phyloP scores from a whole-genome alignment of 1,140 invertebrate species.

The Pissodes strobi region DNA sequence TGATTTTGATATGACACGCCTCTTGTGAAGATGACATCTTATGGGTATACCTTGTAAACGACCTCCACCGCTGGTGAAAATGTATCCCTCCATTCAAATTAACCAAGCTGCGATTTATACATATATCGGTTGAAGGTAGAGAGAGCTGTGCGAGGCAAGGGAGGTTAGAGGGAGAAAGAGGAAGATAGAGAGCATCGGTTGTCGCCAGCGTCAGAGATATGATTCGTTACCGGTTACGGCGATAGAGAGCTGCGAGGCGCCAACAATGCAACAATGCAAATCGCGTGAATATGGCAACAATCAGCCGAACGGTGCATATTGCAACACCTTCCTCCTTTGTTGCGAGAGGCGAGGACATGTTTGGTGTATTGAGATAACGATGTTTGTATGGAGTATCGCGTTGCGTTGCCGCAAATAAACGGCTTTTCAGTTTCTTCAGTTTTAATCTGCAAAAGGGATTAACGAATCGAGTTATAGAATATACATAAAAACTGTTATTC shows the following conservation, averaged over 20 bases:
- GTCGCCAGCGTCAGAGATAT: conserved; percentile 9
- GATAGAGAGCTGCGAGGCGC: conserved; percentile 20
- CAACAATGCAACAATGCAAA: conserved; percentile 32
- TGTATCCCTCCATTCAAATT: background rate
- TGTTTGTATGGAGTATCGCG: background rate
- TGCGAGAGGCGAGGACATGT: conserved; percentile 15
- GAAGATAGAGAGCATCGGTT: conserved; percentile 4
- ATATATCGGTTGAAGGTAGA: background rate
- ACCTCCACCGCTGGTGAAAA: conserved; percentile 8
- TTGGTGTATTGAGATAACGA: conserved; percentile 12
- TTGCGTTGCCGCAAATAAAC: background rate
- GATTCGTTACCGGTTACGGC: conserved; percentile 12
- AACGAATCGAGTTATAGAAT: too few species aligned
- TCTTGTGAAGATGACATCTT: too few species aligned
- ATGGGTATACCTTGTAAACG: too few species aligned
- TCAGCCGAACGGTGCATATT: conserved; percentile 14
- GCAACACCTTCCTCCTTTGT: conserved; percentile 20
- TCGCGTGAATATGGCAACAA: conserved; percentile 10
- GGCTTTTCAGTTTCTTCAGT: too few species aligned
- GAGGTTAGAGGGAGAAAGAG: background rate
- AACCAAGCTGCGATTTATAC: conserved; percentile 11
- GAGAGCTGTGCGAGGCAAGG: conserved; percentile 3
- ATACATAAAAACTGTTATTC: too few species aligned
- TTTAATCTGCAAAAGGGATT: too few species aligned
- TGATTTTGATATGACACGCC: too few species aligned